A percentile compares a stretch with the other conserved stretches of the same genome.
phyloP scores from a whole-genome alignment of 2,888 invertebrate species.

The Brenthis daphne region DNA sequence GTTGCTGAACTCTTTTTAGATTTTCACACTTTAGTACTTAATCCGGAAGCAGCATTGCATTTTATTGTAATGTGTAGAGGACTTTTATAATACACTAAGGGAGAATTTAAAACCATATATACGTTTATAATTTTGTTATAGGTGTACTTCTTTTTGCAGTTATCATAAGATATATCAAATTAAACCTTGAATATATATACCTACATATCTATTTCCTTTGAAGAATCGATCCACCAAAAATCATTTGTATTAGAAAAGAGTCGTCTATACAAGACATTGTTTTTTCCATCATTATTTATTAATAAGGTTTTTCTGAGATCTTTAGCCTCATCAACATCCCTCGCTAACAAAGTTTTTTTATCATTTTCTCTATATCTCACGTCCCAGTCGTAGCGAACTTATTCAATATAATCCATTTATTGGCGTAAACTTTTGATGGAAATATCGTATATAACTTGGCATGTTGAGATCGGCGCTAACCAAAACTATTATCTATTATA shows the following conservation, averaged over 20 bases:
- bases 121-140: constrained; percentile 1
- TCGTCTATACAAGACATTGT: no score
- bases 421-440: constrained; percentile 25
- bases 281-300: constrained; percentile 10
- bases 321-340: not conserved
- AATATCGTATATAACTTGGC: constrained; percentile 17
- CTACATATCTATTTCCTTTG: no score
- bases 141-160: not conserved
- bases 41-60: constrained; percentile 36
- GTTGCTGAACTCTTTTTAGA: constrained; percentile 47
- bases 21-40: constrained; percentile 39
- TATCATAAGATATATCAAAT: not conserved
- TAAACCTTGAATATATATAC: no score
- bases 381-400: constrained; percentile 27
- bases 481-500: constrained; percentile 21
- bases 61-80: constrained; percentile 33
- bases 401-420: constrained; percentile 34
- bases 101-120: not conserved
- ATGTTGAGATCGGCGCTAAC: constrained; percentile 21
- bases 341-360: constrained; percentile 29
- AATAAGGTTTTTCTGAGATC: constrained; percentile 10
- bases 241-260: no score
- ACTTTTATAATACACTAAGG: constrained; percentile 19
- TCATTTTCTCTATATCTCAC: constrained; percentile 31
- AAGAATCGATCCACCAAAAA: no score